Base-by-base conservation (phyloP, 2,113 vertebrate genomes). In the Podarcis muralis region DNA sequence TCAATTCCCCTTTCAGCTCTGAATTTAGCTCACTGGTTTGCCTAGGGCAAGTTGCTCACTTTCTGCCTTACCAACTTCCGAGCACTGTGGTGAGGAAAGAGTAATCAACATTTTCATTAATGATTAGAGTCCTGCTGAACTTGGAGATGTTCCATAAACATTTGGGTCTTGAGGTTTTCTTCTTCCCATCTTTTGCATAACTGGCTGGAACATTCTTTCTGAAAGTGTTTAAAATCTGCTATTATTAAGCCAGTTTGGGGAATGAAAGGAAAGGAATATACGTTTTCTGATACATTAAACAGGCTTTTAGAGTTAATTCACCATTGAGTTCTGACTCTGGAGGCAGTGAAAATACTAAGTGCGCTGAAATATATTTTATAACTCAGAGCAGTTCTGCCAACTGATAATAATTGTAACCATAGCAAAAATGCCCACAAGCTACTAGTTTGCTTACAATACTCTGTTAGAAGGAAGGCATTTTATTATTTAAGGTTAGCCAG, bases 221-320 rank as follows among this genome's bases (percentile, higher is more conserved):
- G 66, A 53, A 53, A 66, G n/a, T 83, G 37, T 82, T 53, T 83
- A 84, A 78, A 68, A 69, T 48, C 62, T 53, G 75, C 35, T 83
- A 74, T 66, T 83, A 69, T 88, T 83, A 68, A 88, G 1, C 32
- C 48, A 84, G 6, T 16, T 48, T 88, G 65, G 40, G 20, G 0
- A 18, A 83, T 4, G 2, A 80, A 89, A 91, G 30, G 40, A 72
- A 87, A 90, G 30, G 37, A 76, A 88, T 5, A 79, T 40, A 7
- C 37, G 7, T 66, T 83, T 82, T 25, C 2, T 88, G 20, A 11
- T 65, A 65, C 6, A 72, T 74, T 62, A 90, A 91, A 78, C 2
- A 72, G 68, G 59, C 3, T 32, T 91, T 86, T 88, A 79, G n/a
- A 88, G 65, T 85, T 72, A 93, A 87, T 83, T 65, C 1, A 81